A percentile compares a stretch with the other conserved stretches of the same genome.
Evolutionary conservation across 2,113 vertebrate genomes (phyloP).

Genomic region (Myotis davidii): DNA sequence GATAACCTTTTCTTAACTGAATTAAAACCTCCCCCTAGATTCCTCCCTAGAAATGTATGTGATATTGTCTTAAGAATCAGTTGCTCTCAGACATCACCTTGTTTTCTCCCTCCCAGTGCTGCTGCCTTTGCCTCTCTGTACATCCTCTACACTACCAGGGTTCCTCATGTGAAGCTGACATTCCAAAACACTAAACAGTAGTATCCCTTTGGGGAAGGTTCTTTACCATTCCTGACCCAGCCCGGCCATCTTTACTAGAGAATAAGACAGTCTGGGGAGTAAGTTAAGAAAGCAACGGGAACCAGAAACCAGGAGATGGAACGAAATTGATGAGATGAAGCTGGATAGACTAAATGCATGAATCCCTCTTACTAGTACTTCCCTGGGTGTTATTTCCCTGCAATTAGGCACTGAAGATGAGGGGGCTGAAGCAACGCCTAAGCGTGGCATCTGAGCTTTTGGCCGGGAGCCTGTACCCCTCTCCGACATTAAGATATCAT

Average conservation of each 20-base stretch:
- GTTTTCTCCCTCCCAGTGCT: not conserved
- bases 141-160: not conserved
- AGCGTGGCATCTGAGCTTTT: constrained; percentile 58
- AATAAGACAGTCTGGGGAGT: constrained; percentile 17
- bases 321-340: not conserved
- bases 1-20: not conserved
- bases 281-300: constrained; percentile 1
- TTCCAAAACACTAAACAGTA: not conserved
- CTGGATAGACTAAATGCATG: not conserved
- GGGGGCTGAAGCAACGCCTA: constrained; percentile 54
- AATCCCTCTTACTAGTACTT: constrained; percentile 13
- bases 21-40: not conserved
- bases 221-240: not conserved
- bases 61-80: not conserved
- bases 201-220: not conserved
- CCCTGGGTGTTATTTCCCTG: constrained; percentile 39
- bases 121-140: not conserved
- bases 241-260: not conserved
- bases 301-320: not conserved
- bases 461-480: constrained; percentile 73
- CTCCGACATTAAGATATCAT: constrained; percentile 80
- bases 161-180: not conserved
- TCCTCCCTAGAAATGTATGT: not conserved
- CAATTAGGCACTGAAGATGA: not conserved
- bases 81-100: not conserved